Evolutionary conservation across 2,113 vertebrate genomes (phyloP).

Genomic region (Dicaeum eximium): DNA sequence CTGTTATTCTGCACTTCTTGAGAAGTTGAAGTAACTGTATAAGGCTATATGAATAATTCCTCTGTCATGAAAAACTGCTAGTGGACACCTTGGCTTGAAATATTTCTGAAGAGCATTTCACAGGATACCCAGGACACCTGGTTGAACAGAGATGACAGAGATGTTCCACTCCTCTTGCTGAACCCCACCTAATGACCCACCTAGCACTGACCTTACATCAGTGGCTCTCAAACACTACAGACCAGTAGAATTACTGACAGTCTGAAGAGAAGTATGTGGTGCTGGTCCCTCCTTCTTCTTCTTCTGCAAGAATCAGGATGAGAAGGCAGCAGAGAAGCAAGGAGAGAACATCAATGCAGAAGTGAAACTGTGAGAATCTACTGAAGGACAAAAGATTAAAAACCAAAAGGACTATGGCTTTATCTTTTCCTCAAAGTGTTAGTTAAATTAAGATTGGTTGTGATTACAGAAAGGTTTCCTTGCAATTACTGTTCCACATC

Average conservation of each 20-base stretch:
- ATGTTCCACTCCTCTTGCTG: neutral
- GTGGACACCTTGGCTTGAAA: neutral
- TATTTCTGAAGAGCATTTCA: neutral
- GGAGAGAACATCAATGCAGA: neutral
- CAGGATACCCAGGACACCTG: neutral
- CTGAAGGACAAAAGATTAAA: neutral
- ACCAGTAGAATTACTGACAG: neutral
- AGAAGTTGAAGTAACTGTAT: neutral
- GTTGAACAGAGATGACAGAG: no score
- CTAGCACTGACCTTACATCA: rapidly evolving
- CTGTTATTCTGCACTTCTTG: neutral
- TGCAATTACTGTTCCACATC: neutral
- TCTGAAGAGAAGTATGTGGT: neutral
- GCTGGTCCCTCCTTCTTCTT: neutral
- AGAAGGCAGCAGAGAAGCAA: neutral
- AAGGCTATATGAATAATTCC: neutral
- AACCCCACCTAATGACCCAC: neutral
- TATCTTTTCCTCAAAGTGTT: neutral
- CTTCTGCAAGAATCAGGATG: neutral
- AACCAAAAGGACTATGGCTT: neutral
- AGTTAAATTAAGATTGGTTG: neutral
- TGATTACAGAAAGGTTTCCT: neutral
- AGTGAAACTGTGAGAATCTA: neutral
- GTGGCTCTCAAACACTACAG: neutral
- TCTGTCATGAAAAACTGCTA: neutral